phyloP scores from a whole-genome alignment of 2,888 invertebrate genomes.

The Piscicola geometra region DNA sequence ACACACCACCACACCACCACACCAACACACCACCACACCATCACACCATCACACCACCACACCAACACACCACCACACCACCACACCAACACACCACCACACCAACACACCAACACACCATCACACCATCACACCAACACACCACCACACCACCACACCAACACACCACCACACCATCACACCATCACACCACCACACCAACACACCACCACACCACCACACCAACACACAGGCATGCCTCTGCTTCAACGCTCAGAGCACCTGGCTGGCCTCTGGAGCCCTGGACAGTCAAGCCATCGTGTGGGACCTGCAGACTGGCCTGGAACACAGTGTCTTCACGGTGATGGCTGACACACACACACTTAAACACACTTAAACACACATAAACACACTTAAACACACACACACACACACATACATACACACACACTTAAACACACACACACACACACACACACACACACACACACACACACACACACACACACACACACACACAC shows the following conservation, averaged over 20 bases:
- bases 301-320: slow-evolving; percentile 67
- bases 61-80: neutral
- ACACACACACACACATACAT: neutral
- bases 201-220: slow-evolving; percentile 69
- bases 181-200: neutral
- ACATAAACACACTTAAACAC: neutral
- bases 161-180: too few relatives aligned
- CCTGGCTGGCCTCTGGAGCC: slow-evolving; percentile 68
- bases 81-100: neutral
- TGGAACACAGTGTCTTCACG: slow-evolving; percentile 49
- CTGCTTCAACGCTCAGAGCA: slow-evolving; percentile 65
- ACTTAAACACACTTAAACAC: neutral
- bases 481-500: slow-evolving; percentile 64
- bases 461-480: neutral
- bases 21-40: neutral
- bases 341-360: slow-evolving; percentile 43
- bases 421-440: neutral
- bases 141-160: neutral
- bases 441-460: slow-evolving; percentile 6
- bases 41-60: neutral
- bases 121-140: neutral
- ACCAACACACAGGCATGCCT: slow-evolving; percentile 60
- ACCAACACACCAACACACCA: neutral
- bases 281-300: slow-evolving; percentile 72
- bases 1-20: neutral